Evolutionary conservation across 2,113 vertebrate species (phyloP).

Genomic region (Pedetes capensis): DNA sequence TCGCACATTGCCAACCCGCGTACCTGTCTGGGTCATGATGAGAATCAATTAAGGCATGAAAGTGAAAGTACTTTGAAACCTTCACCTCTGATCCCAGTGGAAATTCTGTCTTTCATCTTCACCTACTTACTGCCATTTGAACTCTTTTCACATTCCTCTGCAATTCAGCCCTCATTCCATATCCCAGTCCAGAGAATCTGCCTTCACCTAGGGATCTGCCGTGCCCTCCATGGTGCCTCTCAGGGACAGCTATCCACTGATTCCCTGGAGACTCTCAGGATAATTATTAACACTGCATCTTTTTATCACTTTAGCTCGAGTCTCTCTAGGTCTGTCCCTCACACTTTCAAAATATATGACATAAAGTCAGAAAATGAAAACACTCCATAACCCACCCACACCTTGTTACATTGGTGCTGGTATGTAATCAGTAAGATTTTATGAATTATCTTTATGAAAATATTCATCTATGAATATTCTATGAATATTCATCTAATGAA

Average conservation of each 20-base stretch:
- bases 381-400: background rate
- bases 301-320: background rate
- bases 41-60: background rate
- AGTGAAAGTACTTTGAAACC: background rate
- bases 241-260: background rate
- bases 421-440: background rate
- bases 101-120: background rate
- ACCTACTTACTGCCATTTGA: background rate
- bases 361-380: background rate
- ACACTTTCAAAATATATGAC: background rate
- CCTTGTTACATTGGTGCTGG: background rate
- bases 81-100: background rate
- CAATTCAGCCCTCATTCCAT: background rate
- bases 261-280: background rate
- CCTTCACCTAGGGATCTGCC: no score
- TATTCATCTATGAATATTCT: background rate
- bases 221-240: fast-evolving
- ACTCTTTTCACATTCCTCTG: background rate
- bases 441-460: background rate
- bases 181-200: background rate
- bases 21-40: background rate
- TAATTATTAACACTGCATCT: background rate
- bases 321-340: background rate
- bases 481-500: background rate
- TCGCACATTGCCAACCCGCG: background rate